A percentile compares a stretch with the other conserved stretches of the same genome.
phyloP scores from a whole-genome alignment of 2,888 invertebrate species.

The Thyatira batis region DNA sequence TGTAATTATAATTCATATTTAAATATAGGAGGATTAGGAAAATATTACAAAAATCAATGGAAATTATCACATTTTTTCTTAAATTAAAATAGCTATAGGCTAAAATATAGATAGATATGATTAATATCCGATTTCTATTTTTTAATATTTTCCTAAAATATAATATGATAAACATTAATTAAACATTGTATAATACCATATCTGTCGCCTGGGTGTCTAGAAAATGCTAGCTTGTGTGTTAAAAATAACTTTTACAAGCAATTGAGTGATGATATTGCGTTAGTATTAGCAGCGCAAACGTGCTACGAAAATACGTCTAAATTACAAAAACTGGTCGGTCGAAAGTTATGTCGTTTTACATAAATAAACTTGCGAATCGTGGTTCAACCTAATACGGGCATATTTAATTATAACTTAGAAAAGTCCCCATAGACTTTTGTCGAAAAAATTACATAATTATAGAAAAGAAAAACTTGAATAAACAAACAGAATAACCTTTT shows the following conservation, averaged over 20 bases:
- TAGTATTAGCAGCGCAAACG: not conserved
- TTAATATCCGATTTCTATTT: constrained; percentile 5
- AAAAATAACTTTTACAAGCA: constrained; percentile 15
- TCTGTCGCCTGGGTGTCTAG: constrained; percentile 59
- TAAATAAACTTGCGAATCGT: not conserved
- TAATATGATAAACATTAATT: not conserved
- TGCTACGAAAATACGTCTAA: not conserved
- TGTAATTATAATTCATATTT: constrained; percentile 28
- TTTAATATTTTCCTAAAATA: constrained; percentile 24
- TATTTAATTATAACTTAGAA: too few species aligned
- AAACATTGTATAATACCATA: constrained; percentile 22
- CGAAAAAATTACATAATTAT: too few species aligned
- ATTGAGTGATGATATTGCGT: not conserved
- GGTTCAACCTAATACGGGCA: not conserved
- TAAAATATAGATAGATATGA: constrained; percentile 7
- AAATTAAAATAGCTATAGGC: constrained; percentile 13
- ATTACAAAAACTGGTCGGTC: not conserved
- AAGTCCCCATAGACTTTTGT: too few species aligned
- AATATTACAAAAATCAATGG: not conserved
- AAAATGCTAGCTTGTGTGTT: constrained; percentile 63
- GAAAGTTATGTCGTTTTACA: not conserved
- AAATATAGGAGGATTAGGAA: constrained; percentile 6
- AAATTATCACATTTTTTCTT: constrained; percentile 5
- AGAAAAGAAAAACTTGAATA: too few species aligned
- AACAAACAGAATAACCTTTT: too few species aligned